These are phyloP conservation scores for Neodiprion fabricii DNA, from an alignment of 1,140 invertebrate species.

Conservation along the genomic window DNA sequence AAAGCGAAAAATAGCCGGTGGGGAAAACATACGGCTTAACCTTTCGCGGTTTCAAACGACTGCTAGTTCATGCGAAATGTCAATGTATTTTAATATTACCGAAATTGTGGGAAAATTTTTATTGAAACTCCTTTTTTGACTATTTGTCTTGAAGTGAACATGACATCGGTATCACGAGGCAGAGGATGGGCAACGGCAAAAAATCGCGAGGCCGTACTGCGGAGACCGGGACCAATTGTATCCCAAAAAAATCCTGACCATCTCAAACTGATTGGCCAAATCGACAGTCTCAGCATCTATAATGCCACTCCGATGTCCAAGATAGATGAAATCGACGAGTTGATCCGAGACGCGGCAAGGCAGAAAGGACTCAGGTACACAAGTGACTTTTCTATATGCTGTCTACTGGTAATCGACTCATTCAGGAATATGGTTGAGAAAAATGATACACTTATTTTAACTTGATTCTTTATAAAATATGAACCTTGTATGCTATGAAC, in stretches of 20 bases:
- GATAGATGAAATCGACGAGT: background rate
- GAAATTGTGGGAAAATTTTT: too few relatives aligned
- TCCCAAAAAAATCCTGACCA: background rate
- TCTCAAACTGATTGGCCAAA: conserved; percentile 12
- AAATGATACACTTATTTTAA: background rate
- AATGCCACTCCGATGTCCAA: conserved; percentile 9
- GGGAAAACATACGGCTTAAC: too few relatives aligned
- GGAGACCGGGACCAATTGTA: conserved; percentile 23
- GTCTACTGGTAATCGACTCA: conserved; percentile 21
- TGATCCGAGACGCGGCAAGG: background rate
- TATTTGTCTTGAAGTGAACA: background rate
- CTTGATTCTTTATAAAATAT: conserved; percentile 19
- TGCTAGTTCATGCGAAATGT: too few relatives aligned
- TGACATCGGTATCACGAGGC: conserved; percentile 25
- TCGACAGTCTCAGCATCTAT: conserved; percentile 18
- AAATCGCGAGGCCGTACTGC: conserved; percentile 17
- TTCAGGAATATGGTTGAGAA: background rate
- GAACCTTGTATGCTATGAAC: conserved; percentile 29
- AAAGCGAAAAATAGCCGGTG: too few relatives aligned
- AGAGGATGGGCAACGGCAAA: conserved; percentile 27
- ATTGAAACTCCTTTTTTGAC: too few relatives aligned
- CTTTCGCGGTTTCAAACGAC: too few relatives aligned
- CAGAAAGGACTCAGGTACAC: conserved; percentile 1
- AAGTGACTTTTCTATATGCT: conserved; percentile 14
- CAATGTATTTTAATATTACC: too few relatives aligned